phyloP scores from a whole-genome alignment of 2,113 vertebrate genomes.

The Pachycephala philippinensis region DNA sequence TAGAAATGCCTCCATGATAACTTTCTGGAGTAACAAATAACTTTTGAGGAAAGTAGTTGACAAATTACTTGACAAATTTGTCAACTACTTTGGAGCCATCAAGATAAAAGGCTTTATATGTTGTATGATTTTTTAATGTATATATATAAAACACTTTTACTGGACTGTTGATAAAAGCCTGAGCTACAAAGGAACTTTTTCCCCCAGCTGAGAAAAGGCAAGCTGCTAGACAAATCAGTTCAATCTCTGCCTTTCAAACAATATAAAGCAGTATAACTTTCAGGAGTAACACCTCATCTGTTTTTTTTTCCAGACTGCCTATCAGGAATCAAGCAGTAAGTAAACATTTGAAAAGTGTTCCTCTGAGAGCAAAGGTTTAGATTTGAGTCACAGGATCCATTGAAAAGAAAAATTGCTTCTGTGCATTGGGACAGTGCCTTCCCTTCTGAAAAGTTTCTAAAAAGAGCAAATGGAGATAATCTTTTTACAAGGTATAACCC shows the following conservation, averaged over 20 bases:
- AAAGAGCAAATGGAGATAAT: slow-evolving; percentile 68
- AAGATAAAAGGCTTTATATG: slow-evolving; percentile 20
- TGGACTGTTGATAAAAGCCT: slow-evolving; percentile 34
- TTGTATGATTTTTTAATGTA: neutral
- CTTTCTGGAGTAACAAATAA: neutral
- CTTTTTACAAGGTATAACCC: slow-evolving; percentile 70
- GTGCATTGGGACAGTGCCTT: slow-evolving; percentile 68
- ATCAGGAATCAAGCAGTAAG: slow-evolving; percentile 71
- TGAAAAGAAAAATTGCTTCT: slow-evolving; percentile 73
- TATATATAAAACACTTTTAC: slow-evolving; percentile 10
- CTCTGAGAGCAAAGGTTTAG: slow-evolving; percentile 66
- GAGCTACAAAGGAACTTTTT: slow-evolving; percentile 19
- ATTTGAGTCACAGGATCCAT: slow-evolving; percentile 68
- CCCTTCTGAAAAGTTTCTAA: slow-evolving; percentile 63
- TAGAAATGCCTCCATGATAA: neutral
- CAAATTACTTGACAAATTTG: slow-evolving; percentile 33
- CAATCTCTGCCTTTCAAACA: slow-evolving; percentile 65
- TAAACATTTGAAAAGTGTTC: slow-evolving; percentile 70
- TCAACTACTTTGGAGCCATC: neutral
- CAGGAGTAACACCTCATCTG: slow-evolving; percentile 59
- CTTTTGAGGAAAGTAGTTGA: neutral
- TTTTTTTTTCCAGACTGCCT: slow-evolving; percentile 53
- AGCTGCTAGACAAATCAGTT: slow-evolving; percentile 55
- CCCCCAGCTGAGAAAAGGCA: slow-evolving; percentile 9
- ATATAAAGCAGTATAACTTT: slow-evolving; percentile 63